Evolutionary conservation across 2,888 invertebrate genomes (phyloP).

Genomic region (Temnothorax rugatulus): DNA sequence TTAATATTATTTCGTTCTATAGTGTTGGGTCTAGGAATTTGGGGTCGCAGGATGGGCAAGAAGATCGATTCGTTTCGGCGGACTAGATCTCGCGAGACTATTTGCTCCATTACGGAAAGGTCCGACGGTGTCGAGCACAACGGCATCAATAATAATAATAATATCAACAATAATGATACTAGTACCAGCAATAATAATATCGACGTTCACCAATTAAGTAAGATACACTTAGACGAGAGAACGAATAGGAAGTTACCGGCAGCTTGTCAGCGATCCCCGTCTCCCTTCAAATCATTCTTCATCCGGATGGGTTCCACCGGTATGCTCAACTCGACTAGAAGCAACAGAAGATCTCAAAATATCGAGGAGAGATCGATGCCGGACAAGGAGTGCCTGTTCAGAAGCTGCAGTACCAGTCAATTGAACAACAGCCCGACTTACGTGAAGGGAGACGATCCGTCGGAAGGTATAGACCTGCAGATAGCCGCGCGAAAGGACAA

Average conservation of each 20-base stretch:
- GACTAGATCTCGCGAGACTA: slow-evolving; percentile 89
- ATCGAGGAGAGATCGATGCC: slow-evolving; percentile 86
- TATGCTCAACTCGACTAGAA: slow-evolving; percentile 89
- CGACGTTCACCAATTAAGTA: slow-evolving; percentile 56
- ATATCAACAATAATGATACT: slow-evolving; percentile 71
- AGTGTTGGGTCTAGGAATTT: slow-evolving; percentile 84
- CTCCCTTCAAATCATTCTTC: slow-evolving; percentile 91
- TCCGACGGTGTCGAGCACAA: slow-evolving; percentile 79
- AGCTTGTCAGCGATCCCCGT: slow-evolving; percentile 88
- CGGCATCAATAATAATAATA: slow-evolving; percentile 74
- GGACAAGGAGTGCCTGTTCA: slow-evolving; percentile 88
- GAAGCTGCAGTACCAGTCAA: slow-evolving; percentile 93
- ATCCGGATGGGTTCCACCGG: slow-evolving; percentile 93
- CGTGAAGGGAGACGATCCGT: slow-evolving; percentile 93
- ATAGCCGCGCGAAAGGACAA: slow-evolving; percentile 82
- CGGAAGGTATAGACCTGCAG: slow-evolving; percentile 91
- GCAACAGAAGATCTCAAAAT: slow-evolving; percentile 84
- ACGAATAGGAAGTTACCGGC: slow-evolving; percentile 81
- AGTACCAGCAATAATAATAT: slow-evolving; percentile 66
- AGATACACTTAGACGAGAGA: slow-evolving; percentile 73
- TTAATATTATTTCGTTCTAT: slow-evolving; percentile 19
- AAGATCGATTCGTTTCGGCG: slow-evolving; percentile 92
- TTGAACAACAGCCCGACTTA: slow-evolving; percentile 89
- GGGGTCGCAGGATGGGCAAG: slow-evolving; percentile 93
- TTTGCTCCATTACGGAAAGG: slow-evolving; percentile 84